Evolutionary conservation across 2,113 vertebrate genomes (phyloP).

Genomic region (Neodontobutis hainanensis): DNA sequence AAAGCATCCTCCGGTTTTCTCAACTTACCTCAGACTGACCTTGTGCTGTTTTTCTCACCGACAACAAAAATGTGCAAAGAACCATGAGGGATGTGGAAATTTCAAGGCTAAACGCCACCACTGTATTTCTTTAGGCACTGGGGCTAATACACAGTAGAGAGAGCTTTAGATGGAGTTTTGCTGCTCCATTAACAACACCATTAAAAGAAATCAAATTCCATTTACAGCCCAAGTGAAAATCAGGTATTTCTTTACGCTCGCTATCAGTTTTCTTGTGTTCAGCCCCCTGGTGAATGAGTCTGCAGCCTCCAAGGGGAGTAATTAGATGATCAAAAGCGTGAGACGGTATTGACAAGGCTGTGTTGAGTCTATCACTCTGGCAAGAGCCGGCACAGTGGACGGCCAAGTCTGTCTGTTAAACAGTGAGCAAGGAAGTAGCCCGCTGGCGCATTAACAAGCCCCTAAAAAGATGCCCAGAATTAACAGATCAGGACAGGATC

Average conservation of each 20-base stretch:
- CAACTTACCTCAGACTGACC: neutral
- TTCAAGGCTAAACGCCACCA: constrained; percentile 23
- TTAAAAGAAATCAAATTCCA: constrained; percentile 26
- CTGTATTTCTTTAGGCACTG: constrained; percentile 12
- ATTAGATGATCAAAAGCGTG: constrained; percentile 72
- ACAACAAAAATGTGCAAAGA: constrained; percentile 1
- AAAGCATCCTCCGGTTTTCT: neutral
- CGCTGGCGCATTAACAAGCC: constrained; percentile 56
- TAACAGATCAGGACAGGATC: constrained; percentile 65
- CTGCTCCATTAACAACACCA: constrained; percentile 38
- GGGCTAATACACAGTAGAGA: constrained; percentile 10
- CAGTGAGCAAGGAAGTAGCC: constrained; percentile 42
- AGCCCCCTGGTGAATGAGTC: constrained; percentile 42
- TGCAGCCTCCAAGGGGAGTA: constrained; percentile 59
- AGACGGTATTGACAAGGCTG: constrained; percentile 68
- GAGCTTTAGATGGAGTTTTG: constrained; percentile 10
- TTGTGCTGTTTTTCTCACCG: neutral
- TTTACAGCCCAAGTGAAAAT: constrained; percentile 24
- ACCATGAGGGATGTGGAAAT: constrained; percentile 6
- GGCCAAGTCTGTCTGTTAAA: constrained; percentile 63
- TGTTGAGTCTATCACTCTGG: constrained; percentile 70
- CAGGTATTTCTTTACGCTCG: constrained; percentile 40
- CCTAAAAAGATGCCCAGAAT: constrained; percentile 70
- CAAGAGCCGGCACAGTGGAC: constrained; percentile 43
- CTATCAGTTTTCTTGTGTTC: constrained; percentile 47